Base-by-base conservation (phyloP, 2,888 invertebrate genomes). In the Hirtodrosophila histrioides region DNA sequence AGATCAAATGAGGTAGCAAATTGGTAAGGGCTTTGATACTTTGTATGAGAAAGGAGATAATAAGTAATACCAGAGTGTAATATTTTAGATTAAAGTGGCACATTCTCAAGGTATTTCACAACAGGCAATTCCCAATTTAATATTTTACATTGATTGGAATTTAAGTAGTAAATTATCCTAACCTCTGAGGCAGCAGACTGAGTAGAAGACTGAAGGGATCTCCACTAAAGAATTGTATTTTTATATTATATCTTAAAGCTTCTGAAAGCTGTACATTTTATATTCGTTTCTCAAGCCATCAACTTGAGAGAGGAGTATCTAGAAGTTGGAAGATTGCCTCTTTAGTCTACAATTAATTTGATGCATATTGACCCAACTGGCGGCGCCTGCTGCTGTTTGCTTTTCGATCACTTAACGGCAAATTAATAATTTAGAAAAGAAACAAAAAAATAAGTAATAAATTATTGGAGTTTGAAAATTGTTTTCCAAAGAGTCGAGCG, bases 401-500 rank as follows among this genome's bases (percentile, higher is more conserved):
- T 36, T 55, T 46, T 45, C 55, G 61, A 76, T 78, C 86, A 85
- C 83, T 87, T 85, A 75, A 78, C 64, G 71, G 77, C 66, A 69
- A 77, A 83, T 73, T 83, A 64, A 69, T 86, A 83, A 78, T 73
- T 77, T 62, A 40, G 31, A 60, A 68, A 63, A 65, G 63, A 60
- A 68, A 63, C n/a, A n/a, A n/a, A 65, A 65, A 51, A 40, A 62
- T 39, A 68, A 41, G 68, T 72, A 49, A 89, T 87, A 87, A 89
- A 87, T 89, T 78, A 88, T 70, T 37, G 57, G 54, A 50, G 51
- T 64, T 70, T 53, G 69, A 31, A 70, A 88, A 84, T 72, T 81
- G 73, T 76, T 83, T 86, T 75, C 72, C 70, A 86, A 81, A 79
- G 79, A 71, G 65, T 70, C 70, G 64, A 68, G 69, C 80, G 89